Base-by-base conservation (phyloP, 1,140 invertebrate species). In the Leptoteleia sp. region DNA sequence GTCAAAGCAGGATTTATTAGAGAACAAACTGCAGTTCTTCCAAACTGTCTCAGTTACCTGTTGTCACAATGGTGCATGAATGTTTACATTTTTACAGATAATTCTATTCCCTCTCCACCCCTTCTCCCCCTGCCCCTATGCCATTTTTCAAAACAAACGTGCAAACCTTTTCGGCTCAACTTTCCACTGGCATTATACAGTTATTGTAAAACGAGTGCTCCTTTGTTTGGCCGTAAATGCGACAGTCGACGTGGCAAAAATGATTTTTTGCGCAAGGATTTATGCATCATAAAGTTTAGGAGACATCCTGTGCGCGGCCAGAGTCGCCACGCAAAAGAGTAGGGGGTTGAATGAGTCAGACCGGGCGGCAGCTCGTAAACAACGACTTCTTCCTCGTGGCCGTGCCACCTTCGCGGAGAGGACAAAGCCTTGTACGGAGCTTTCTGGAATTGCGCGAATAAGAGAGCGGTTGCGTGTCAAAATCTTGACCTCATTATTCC, bases 401-500 rank as follows among this genome's bases (percentile, higher is more conserved):
- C 16, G 61, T 35, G 50, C 38, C 64, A 55, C 31, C 64, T 72
- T 68, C 13, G 17, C 48, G 9, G 37, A 65, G 61, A 76, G 78
- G 59, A 75, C 61, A 64, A 77, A 70, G 76, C 85, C 86, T 85
- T 87, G 82, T 87, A 85, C 78, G 85, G 85, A 72, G 81, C 59
- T 79, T 84, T 76, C 81, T 70, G 64, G 54, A 72, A 80, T 82
- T 78, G 64, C 73, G 33, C 57, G 52, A 42, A 43, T 57, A 78
- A 79, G 82, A 84, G 82, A 84, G 79, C 22, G 22, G 22, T 25
- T 78, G 72, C 45, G 47, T 55, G 64, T 83, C 81, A 85, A 86
- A 87, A 87, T 86, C 81, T 83, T 84, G 81, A 82, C 85, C 84
- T 81, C 83, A 75, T 83, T 86, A 83, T 64, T 65, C 50, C 64